Base-by-base conservation (phyloP, 2,888 invertebrate genomes). In the Andrena bicolor region DNA sequence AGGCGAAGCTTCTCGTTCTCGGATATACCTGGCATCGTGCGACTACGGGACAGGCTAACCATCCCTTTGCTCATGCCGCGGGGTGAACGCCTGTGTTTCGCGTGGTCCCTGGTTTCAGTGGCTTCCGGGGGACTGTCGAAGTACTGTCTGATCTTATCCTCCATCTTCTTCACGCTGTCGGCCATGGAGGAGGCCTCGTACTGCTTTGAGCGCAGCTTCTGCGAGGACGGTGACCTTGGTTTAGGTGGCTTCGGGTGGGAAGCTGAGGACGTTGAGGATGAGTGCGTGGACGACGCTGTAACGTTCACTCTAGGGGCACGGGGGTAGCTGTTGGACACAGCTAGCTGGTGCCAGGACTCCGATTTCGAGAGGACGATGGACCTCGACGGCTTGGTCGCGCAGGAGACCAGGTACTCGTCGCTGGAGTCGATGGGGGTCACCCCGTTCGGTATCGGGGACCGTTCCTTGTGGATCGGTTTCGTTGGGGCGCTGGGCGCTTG, bases 301-400 rank as follows among this genome's bases (percentile, higher is more conserved):
- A 68, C 41, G n/a, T 76, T 72, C 2, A 71, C 30, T 0, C 23
- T n/a, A 2, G 82, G 92, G 60, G 94, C 94, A 51, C 94, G 94
- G 13, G 95, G 79, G n/a, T 83, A 73, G 28, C 68, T 63, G 49
- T 86, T 89, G 1, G 92, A 90, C 74, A 95, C 93, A 80, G 95
- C 95, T 80, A 97, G 95, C 90, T 97, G 97, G 91, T 97, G 96
- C 97, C 97, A 97, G 3, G 97, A 97, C 92, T 97, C 97, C 8
- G 97, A 97, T 92, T 97, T 97, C 88, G 95, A 96, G 2, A 94
- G 84, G 0, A 94, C 94, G 63, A 93, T 91, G 4, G 93, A 93
- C 48, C 93, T 88, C 6, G 91, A 90, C 0, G 93, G 92, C 61
- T 89, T 91, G 35, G 75, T 91, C 2, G 93, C 91, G 72, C 94